Evolutionary conservation across 2,113 vertebrate genomes (phyloP).

Genomic region (Dissostichus mawsoni): DNA sequence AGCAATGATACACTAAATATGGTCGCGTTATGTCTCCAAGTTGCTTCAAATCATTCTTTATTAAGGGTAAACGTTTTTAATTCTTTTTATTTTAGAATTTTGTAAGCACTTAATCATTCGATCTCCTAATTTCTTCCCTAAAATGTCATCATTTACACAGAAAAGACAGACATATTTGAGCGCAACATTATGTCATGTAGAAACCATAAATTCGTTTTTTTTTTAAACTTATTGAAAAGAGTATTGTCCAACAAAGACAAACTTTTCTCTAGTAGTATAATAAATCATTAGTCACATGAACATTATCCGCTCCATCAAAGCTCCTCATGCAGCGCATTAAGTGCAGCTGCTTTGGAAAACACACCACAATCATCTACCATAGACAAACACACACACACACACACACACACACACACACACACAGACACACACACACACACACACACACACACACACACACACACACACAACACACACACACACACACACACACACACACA

Average conservation of each 20-base stretch:
- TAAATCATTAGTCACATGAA: slow-evolving; percentile 37
- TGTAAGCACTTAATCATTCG: not conserved
- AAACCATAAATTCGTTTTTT: not conserved
- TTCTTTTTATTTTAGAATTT: not conserved
- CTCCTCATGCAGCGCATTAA: slow-evolving; percentile 37
- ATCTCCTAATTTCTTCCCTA: not conserved
- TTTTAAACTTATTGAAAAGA: not conserved
- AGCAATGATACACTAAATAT: too few species aligned
- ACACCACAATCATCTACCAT: not conserved
- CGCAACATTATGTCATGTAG: not conserved
- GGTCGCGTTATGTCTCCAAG: too few species aligned
- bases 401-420: too few species aligned
- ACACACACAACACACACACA: too few species aligned
- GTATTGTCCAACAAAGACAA: slow-evolving; percentile 7
- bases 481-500: too few species aligned
- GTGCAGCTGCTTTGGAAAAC: slow-evolving; percentile 28
- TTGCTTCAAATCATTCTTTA: too few species aligned
- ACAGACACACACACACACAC: too few species aligned
- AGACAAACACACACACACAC: not conserved
- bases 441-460: too few species aligned
- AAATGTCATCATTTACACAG: not conserved
- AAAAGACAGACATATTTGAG: not conserved
- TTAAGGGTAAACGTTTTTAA: too few species aligned
- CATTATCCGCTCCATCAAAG: slow-evolving; percentile 32
- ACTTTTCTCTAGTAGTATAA: slow-evolving; percentile 1